Conservation (phyloP, 37 sponge, comb jelly and placozoan species). For the Spongilla lacustris region DNA sequence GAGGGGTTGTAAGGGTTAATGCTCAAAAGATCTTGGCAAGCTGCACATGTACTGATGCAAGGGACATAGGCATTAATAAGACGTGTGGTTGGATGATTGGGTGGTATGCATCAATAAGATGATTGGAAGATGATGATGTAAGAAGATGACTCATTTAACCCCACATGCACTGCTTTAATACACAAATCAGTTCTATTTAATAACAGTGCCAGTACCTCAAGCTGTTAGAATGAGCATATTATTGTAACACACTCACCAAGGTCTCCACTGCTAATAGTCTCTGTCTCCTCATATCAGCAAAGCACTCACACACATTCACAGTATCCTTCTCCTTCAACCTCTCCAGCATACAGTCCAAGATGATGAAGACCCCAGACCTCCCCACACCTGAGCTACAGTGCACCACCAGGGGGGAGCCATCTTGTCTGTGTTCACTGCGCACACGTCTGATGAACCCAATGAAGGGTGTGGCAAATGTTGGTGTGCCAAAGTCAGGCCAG, state of each 20-base stretch:
- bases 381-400: conserved; percentile 91
- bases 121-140: too few relatives aligned
- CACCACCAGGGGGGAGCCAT: conserved; percentile 57
- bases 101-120: too few relatives aligned
- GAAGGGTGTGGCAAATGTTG: conserved; percentile 76
- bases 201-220: too few relatives aligned
- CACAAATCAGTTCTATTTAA: too few relatives aligned
- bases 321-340: conserved; percentile 24
- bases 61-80: too few relatives aligned
- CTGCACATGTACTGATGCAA: too few relatives aligned
- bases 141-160: too few relatives aligned
- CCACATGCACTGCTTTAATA: neutral
- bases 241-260: neutral
- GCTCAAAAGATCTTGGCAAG: too few relatives aligned
- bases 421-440: conserved; percentile 18
- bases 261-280: neutral
- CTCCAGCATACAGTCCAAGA: conserved; percentile 76
- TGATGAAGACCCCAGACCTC: conserved; percentile 75
- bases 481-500: conserved; percentile 92
- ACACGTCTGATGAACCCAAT: conserved; percentile 75
- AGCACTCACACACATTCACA: neutral
- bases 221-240: neutral
- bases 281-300: neutral
- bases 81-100: too few relatives aligned
- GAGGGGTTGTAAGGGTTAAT: neutral